Conservation (phyloP, 2,888 invertebrate species). For the Rhaphigaster nebulosa region DNA sequence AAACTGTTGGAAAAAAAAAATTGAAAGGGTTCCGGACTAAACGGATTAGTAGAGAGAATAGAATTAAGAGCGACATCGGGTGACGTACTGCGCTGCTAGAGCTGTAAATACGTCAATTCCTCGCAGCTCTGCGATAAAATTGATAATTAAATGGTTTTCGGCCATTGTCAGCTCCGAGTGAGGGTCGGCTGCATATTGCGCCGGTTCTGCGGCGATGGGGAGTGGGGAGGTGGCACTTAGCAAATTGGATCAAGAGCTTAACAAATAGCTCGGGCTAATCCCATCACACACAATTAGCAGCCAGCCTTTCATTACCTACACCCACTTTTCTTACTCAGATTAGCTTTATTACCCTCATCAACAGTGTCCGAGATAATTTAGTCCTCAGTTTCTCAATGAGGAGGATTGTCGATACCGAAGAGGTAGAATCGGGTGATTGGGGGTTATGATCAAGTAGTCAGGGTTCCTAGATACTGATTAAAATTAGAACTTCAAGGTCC, state of each 20-base stretch:
- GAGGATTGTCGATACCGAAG: background rate
- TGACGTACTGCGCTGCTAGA: background rate
- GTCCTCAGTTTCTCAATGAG: background rate
- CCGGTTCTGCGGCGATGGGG: slow-evolving; percentile 12
- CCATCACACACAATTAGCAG: slow-evolving; percentile 50
- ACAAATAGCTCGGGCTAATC: slow-evolving; percentile 55
- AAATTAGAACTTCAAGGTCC: too few relatives aligned
- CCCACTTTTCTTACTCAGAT: slow-evolving; percentile 57
- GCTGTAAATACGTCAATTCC: slow-evolving; percentile 61
- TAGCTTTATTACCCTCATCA: slow-evolving; percentile 27
- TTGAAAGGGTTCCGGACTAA: slow-evolving; percentile 11
- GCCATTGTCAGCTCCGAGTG: background rate
- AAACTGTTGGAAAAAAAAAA: slow-evolving; percentile 7
- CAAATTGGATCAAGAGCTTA: slow-evolving; percentile 61
- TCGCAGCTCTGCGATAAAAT: slow-evolving; percentile 33
- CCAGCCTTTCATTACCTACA: slow-evolving; percentile 39
- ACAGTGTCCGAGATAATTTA: background rate
- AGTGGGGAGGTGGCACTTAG: slow-evolving; percentile 62
- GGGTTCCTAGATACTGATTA: too few relatives aligned
- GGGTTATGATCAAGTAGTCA: background rate
- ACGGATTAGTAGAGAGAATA: slow-evolving; percentile 26
- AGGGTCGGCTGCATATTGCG: slow-evolving; percentile 61
- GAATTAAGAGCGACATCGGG: slow-evolving; percentile 30
- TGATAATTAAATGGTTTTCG: slow-evolving; percentile 62
- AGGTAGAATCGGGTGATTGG: background rate